These are phyloP conservation scores for Nasonovia ribisnigri DNA, from an alignment of 2,888 invertebrate genomes.

Conservation along the genomic window DNA sequence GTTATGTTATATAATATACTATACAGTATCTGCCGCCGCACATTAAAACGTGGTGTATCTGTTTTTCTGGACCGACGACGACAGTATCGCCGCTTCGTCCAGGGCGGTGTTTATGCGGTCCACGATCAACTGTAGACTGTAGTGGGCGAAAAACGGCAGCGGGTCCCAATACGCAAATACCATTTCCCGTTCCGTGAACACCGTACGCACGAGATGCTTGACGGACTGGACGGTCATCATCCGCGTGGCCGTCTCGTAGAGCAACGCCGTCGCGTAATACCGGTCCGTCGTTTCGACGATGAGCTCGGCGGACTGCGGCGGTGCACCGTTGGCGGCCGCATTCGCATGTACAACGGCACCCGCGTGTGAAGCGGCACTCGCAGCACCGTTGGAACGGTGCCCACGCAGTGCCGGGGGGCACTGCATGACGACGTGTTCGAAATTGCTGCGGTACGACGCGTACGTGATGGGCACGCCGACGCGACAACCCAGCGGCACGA, in stretches of 20 bases:
- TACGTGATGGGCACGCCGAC: constrained; percentile 86
- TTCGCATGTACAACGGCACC: background rate
- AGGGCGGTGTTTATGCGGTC: constrained; percentile 75
- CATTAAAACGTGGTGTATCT: constrained; percentile 58
- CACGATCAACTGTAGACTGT: constrained; percentile 83
- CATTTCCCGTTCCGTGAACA: constrained; percentile 83
- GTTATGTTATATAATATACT: background rate
- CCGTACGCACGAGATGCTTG: constrained; percentile 77
- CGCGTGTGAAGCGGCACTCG: background rate
- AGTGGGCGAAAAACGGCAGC: constrained; percentile 86
- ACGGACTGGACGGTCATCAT: constrained; percentile 73
- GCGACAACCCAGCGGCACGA: constrained; percentile 78
- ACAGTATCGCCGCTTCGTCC: background rate
- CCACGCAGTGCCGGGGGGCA: constrained; percentile 73
- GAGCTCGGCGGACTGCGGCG: constrained; percentile 72
- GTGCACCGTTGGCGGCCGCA: background rate
- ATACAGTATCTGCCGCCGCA: background rate
- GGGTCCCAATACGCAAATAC: constrained; percentile 89
- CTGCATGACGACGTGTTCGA: constrained; percentile 75
- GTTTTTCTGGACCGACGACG: constrained; percentile 24
- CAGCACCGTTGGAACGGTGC: constrained; percentile 69
- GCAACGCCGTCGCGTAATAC: constrained; percentile 76
- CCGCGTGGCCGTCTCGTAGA: constrained; percentile 72
- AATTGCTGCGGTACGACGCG: constrained; percentile 81
- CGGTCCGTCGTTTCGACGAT: constrained; percentile 71